A percentile compares a stretch with the other conserved stretches of the same genome.
These are phyloP conservation scores for Lepisosteus osseus DNA, from an alignment of 2,113 vertebrate genomes.

Conservation along the genomic window DNA sequence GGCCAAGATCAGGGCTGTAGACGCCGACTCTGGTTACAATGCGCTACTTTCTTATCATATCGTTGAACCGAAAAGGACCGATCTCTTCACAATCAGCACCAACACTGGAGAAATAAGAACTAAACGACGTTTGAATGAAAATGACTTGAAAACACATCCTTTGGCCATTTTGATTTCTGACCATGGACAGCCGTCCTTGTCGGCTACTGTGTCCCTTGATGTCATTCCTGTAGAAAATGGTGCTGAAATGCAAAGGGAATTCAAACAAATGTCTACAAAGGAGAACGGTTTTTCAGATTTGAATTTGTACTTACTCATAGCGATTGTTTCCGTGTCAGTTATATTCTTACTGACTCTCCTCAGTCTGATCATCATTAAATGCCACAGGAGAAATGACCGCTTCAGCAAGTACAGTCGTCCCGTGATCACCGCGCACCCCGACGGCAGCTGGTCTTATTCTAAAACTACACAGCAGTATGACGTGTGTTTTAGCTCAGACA, in stretches of 20 bases:
- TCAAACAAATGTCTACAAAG: conserved; percentile 52
- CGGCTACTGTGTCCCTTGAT: conserved; percentile 33
- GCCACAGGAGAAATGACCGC: conserved; percentile 28
- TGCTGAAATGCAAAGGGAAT: conserved; percentile 58
- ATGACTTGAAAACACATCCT: too few relatives aligned
- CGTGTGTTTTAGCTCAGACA: conserved; percentile 29
- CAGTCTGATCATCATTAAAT: conserved; percentile 36
- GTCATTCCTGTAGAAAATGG: conserved; percentile 64
- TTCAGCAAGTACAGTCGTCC: conserved; percentile 33
- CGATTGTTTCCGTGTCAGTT: conserved; percentile 33
- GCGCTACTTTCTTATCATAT: conserved; percentile 43
- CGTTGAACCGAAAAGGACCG: conserved; percentile 31
- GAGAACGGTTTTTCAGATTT: conserved; percentile 45
- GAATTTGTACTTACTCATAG: conserved; percentile 66
- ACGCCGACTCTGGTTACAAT: neutral
- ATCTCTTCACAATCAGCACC: conserved; percentile 43
- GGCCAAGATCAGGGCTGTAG: too few relatives aligned
- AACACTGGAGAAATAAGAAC: conserved; percentile 28
- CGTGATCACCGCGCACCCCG: conserved; percentile 39
- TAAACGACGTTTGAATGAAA: too few relatives aligned
- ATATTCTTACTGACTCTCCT: conserved; percentile 11
- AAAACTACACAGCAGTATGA: conserved; percentile 45
- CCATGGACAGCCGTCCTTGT: conserved; percentile 60
- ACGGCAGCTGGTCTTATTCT: conserved; percentile 46
- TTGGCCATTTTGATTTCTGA: conserved; percentile 57